Evolutionary conservation across 2,888 invertebrate species (phyloP), one percentile per base, ranked within the genome.

Genomic region (Scaptomyza parva): DNA sequence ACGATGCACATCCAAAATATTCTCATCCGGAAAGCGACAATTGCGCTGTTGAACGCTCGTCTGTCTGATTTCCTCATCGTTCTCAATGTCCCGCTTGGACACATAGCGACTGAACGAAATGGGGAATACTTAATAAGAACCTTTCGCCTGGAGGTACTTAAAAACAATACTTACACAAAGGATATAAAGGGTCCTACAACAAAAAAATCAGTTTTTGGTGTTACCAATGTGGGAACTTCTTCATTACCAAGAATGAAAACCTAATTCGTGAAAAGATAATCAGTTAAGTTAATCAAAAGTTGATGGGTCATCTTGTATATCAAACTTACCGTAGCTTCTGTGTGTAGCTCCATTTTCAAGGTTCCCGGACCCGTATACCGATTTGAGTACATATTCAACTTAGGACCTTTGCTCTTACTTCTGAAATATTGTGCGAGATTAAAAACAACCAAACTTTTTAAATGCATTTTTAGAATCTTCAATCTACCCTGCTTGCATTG

Each of bases 21-120:
- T 94, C 90, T 96, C 96, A 60, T 94, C 92, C 43, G 93, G 92
- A 87, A 95, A 96, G 9, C 94, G 94, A 82, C 96, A 96, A 45
- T 94, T 94, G 8, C 96, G 93, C 87, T 95, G 95, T 8, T 92
- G 88, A 0, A 94, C 91, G 7, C 93, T 93, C 0, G 95, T 94
- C 48, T 93, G 93, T 1, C 93, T 92, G 0, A 94, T 93, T 57
- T 93, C 93, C 2, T 94, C 93, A 78, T 95, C 95, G 87, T 96
- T 96, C 78, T 95, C 94, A 72, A 95, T 95, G 84, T 95, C 93
- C 1, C 92, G 91, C 12, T 94, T 92, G 26, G 93, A 91, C 30
- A 94, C 84, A 65, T 92, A 92, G 2, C 94, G 93, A 0, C 94
- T 94, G 17, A 28, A 43, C 6, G 14, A 24, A 3, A n/a, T 1